Evolutionary conservation across 2,113 vertebrate genomes (phyloP), one percentile per base, ranked within the genome.

Genomic region (Perca schrenkii): DNA sequence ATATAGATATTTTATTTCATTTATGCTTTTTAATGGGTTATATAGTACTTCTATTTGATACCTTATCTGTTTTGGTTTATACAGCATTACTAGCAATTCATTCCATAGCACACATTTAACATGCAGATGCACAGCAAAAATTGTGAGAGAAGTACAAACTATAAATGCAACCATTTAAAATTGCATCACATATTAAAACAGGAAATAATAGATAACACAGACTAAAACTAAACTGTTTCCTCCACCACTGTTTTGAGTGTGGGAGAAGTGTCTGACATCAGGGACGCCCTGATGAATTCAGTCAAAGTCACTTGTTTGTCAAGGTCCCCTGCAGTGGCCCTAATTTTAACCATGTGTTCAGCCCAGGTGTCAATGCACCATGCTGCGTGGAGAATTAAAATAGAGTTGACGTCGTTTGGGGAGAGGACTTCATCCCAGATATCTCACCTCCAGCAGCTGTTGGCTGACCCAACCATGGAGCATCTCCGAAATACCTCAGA

Each of bases 281-380:
- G 88, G 79, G 77, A 87, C 62, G n/a, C 21, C 65, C 72, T 69
- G 78, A 85, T 84, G 65, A 83, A 88, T 83, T 79, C 83, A 83
- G 65, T 91, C 89, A 93, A 91, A 91, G 88, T 94, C 88, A 85
- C 87, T 89, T 81, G 73, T 89, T 92, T 88, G 87, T 92, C 89
- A 91, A 91, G 92, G 90, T 92, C 90, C 83, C 85, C 89, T 83
- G 67, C 83, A 86, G 86, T 81, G 88, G 81, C 86, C 86, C 87
- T 89, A 83, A 91, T 91, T 92, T 84, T 88, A 87, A 64, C 90
- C 76, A 79, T 74, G 83, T 86, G 82, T 88, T 89, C 68, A 63
- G 80, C 83, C 84, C 87, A 88, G 90, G 87, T 93, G 93, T 89
- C 86, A 79, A 80, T 66, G 88, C 85, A 40, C 83, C 89, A 66